phyloP scores from a whole-genome alignment of 2,113 vertebrate genomes.

The Ornithorhynchus anatinus region DNA sequence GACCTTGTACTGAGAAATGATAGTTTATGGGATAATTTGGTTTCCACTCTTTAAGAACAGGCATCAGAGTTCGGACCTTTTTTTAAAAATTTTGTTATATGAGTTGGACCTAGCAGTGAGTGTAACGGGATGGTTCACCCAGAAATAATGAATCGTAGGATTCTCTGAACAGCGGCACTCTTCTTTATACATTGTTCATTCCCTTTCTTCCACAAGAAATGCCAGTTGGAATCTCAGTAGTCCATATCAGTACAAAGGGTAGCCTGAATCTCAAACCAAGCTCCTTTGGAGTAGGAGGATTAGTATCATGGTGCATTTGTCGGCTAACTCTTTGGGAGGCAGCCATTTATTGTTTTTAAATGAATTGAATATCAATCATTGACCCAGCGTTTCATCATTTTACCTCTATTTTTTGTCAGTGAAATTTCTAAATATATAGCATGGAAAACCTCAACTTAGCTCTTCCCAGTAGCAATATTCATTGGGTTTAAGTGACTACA shows the following conservation, averaged over 20 bases:
- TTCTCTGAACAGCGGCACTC: conserved; percentile 7
- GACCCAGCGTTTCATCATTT: not conserved
- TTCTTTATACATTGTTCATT: not conserved
- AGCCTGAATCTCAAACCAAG: not conserved
- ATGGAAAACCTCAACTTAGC: not conserved
- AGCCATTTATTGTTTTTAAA: conserved; percentile 21
- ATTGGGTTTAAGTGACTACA: not conserved
- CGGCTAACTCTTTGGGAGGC: not conserved
- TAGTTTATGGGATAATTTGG: conserved; percentile 8
- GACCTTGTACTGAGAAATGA: not conserved
- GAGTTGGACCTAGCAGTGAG: too few relatives aligned
- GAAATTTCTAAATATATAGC: not conserved
- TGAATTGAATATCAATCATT: conserved; percentile 1
- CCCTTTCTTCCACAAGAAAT: not conserved
- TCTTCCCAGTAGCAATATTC: not conserved
- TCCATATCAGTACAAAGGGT: not conserved
- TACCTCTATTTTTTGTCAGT: conserved; percentile 5
- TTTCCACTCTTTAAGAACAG: conserved; percentile 6
- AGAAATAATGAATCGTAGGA: not conserved
- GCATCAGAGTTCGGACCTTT: too few relatives aligned
- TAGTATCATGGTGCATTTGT: not conserved
- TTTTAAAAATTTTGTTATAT: too few relatives aligned
- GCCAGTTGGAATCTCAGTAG: not conserved
- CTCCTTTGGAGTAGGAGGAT: not conserved
- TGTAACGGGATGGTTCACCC: too few relatives aligned